Conservation (phyloP, 2,797 vertebrate genomes). For the Pantherophis vulpinus region DNA sequence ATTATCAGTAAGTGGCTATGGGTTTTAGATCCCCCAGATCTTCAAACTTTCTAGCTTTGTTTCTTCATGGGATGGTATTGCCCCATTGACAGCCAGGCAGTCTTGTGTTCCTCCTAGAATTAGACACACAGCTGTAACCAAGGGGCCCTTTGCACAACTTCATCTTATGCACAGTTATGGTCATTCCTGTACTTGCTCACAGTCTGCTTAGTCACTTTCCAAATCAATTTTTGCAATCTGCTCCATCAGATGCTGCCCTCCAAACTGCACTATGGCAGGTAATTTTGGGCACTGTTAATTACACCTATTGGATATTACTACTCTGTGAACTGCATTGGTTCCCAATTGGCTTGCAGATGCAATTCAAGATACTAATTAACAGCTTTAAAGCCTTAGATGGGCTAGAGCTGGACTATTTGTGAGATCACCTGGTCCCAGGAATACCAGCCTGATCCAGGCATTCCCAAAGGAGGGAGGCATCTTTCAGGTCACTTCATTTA, state of each 20-base stretch:
- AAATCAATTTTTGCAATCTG: background rate
- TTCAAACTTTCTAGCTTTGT: background rate
- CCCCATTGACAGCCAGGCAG: background rate
- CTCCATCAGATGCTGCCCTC: background rate
- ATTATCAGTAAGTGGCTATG: background rate
- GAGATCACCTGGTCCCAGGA: background rate
- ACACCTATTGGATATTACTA: background rate
- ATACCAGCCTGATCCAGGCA: background rate
- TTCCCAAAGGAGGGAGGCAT: background rate
- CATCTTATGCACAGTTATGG: background rate
- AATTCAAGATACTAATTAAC: background rate
- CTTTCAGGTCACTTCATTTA: background rate
- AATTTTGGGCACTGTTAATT: background rate
- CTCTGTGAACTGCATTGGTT: background rate
- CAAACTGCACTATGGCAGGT: background rate
- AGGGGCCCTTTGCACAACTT: background rate
- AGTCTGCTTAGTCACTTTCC: background rate
- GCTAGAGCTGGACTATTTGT: background rate
- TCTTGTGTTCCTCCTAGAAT: background rate
- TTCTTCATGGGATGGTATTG: background rate
- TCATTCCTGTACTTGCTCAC: background rate
- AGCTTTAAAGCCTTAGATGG: background rate
- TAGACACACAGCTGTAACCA: background rate
- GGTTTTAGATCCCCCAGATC: background rate
- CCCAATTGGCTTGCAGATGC: background rate